phyloP scores from a whole-genome alignment of 2,113 vertebrate genomes.

The Gnathonemus longibarbis region DNA sequence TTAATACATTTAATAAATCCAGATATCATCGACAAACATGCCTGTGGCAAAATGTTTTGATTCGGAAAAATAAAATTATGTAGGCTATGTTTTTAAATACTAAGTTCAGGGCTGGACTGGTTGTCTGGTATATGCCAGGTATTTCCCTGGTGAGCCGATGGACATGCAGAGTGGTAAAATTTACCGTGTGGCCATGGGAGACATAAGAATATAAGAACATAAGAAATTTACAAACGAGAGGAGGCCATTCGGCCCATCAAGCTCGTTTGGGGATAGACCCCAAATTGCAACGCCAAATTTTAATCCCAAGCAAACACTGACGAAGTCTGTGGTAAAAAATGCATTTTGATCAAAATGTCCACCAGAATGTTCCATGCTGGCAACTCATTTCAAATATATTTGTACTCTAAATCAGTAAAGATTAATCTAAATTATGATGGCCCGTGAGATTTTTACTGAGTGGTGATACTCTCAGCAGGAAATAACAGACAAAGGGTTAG shows the following conservation, averaged over 20 bases:
- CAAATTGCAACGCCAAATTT: background rate
- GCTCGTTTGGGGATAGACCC: too few relatives aligned
- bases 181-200: background rate
- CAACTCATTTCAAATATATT: background rate
- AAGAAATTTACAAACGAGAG: too few relatives aligned
- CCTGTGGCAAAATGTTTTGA: background rate
- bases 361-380: background rate
- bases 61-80: background rate
- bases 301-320: background rate
- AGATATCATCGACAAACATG: background rate
- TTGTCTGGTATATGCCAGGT: background rate
- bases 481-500: background rate
- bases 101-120: background rate
- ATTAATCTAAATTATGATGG: background rate
- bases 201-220: too few relatives aligned
- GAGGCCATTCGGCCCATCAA: too few relatives aligned
- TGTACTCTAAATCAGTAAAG: background rate
- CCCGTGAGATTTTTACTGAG: background rate
- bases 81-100: background rate
- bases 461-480: background rate
- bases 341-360: background rate
- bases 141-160: background rate
- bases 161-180: background rate
- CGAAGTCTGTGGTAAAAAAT: background rate
- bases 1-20: background rate